Evolutionary conservation across 2,797 vertebrate genomes (phyloP), one percentile per base, ranked within the genome.

Genomic region (Hippoglossus hippoglossus): DNA sequence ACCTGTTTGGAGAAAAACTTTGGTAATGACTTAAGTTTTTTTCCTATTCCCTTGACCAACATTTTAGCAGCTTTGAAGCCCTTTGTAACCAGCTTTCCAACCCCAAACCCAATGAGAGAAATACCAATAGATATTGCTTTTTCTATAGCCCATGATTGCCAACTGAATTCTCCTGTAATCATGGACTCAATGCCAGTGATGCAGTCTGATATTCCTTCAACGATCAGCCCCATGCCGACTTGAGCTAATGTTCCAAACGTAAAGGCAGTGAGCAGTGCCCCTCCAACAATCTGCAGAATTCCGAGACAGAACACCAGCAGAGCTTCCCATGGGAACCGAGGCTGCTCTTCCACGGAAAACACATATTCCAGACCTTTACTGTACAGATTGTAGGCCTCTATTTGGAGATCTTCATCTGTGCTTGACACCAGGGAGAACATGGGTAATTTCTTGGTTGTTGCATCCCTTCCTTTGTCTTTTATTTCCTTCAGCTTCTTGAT

Each of bases 101-200:
- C 12, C 62, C 78, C 71, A 21, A 26, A 75, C 0, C 3, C 18
- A 54, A 80, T 13, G 0, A 83, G 10, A 26, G 71, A 58, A 7
- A 77, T 9, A 31, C n/a, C 61, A 13, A 78, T 75, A 0, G 68
- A 84, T 69, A 73, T 46, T 1, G 67, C 25, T 47, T 80, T 84
- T 6, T 54, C 2, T 31, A 51, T 74, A 3, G 73, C 77, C 81
- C 81, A 83, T 1, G 26, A 26, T 24, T 71, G 63, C 84, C 81
- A 86, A 57, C 81, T 88, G 63, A 84, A 86, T 25, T 79, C 76
- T 63, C 74, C 84, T 26, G 58, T 82, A 41, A 81, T 59, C 65
- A 75, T 71, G 24, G 77, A 31, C 46, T 73, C 54, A 2, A 80
- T 56, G 0, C 66, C 58, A 49, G 1, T 7, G 24, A 83, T 63